Percentiles rank a stretch among this genome's conserved stretches.
These are phyloP conservation scores for Echinarachnius parma DNA, from an alignment of 53 echinoderm and acorn worm genomes.

Conservation along the genomic window DNA sequence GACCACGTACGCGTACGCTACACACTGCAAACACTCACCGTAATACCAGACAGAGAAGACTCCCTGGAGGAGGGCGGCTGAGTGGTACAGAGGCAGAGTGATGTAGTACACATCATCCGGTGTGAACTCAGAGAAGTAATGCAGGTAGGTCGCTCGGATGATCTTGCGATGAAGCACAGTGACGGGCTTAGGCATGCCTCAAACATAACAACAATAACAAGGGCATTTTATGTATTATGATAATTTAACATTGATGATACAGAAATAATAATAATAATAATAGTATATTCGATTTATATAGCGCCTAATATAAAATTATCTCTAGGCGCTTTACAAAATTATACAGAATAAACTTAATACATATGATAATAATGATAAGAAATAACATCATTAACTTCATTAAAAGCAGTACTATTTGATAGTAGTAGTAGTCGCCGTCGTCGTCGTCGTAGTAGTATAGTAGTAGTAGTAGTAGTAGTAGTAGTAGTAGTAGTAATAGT, in stretches of 20 bases:
- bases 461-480: not conserved
- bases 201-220: not conserved
- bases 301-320: too few relatives aligned
- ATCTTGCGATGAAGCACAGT: constrained; percentile 36
- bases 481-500: constrained; percentile 1
- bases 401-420: too few relatives aligned
- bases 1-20: too few relatives aligned
- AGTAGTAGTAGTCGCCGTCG: too few relatives aligned
- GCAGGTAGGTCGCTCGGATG: constrained; percentile 39
- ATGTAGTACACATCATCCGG: constrained; percentile 72
- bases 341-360: too few relatives aligned
- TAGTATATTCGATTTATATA: too few relatives aligned
- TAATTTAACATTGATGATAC: too few relatives aligned
- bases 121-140: constrained; percentile 39
- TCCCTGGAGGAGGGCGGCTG: constrained; percentile 57
- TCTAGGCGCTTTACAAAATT: too few relatives aligned
- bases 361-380: too few relatives aligned
- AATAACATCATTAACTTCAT: too few relatives aligned
- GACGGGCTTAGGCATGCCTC: constrained; percentile 44
- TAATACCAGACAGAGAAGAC: constrained; percentile 38
- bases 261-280: too few relatives aligned
- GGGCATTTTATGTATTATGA: too few relatives aligned
- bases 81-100: constrained; percentile 86
- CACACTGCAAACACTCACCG: constrained; percentile 4
- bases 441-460: not conserved